Evolutionary conservation across 2,113 vertebrate species (phyloP).

Genomic region (Leptodactylus fuscus): DNA sequence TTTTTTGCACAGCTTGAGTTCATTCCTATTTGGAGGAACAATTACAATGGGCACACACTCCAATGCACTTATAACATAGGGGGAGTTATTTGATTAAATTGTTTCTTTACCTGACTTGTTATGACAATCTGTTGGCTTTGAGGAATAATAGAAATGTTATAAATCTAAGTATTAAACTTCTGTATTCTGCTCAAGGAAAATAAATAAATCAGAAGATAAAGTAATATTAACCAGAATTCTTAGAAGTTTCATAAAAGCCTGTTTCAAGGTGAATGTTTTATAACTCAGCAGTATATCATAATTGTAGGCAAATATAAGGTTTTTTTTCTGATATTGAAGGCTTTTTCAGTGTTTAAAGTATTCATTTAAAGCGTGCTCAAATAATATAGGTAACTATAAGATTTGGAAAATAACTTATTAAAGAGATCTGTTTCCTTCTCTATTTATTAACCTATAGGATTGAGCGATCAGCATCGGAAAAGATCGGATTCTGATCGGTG

Average conservation of each 20-base stretch:
- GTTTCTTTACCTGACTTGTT: constrained; percentile 35
- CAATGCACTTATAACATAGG: neutral
- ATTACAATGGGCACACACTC: constrained; percentile 22
- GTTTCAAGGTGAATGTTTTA: too few species aligned
- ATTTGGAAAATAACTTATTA: too few species aligned
- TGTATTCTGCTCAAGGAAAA: neutral
- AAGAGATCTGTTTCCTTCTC: too few species aligned
- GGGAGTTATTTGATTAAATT: constrained; percentile 25
- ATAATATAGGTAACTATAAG: too few species aligned
- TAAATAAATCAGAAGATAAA: neutral
- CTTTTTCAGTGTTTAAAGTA: too few species aligned
- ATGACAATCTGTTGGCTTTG: neutral
- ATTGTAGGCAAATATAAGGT: too few species aligned
- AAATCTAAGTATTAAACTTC: neutral
- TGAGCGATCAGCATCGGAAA: too few species aligned
- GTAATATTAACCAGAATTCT: neutral
- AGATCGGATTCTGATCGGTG: too few species aligned
- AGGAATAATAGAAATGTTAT: neutral
- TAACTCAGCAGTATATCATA: too few species aligned
- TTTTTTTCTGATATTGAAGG: too few species aligned
- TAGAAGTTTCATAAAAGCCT: neutral
- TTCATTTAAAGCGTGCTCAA: too few species aligned
- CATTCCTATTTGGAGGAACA: constrained; percentile 15
- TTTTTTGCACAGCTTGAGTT: neutral
- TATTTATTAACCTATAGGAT: too few species aligned